Evolutionary conservation across 2,113 vertebrate genomes (phyloP), one percentile per base, ranked within the genome.

Genomic region (Grus americana): DNA sequence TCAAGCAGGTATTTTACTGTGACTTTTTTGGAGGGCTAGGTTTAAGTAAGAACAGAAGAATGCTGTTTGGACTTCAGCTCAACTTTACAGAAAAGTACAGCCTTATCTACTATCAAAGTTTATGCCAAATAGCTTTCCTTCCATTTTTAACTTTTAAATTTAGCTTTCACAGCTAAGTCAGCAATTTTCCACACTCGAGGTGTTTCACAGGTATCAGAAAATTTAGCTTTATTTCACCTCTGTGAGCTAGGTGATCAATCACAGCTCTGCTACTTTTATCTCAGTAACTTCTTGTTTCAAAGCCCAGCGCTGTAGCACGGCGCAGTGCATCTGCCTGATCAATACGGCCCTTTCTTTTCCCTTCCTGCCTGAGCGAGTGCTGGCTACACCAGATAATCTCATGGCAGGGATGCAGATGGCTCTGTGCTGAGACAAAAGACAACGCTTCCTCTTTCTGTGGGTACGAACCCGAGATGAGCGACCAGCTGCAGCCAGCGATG

Each of bases 11-110:
- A 11, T 57, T 80, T 84, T 79, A 23, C 44, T 38, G 34, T 67
- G 52, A 19, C 15, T 52, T 74, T 76, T 30, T 3, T 0, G 4
- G 4, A 1, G 5, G n/a, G 3, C 18, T 73, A 29, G 54, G 23
- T 38, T 81, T 68, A 76, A 73, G 24, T 66, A 4, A 24, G 78
- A 93, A 2, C 5, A 15, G n/a, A 63, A 20, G 21, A 34, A 29
- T 27, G 17, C 52, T 73, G 23, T 61, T 63, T 78, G 75, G 42
- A 58, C 29, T 83, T n/a, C 24, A 78, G 32, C 40, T 73, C 27
- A 75, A 0, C 50, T 68, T 95, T 32, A 17, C 24, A 5, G 50
- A 29, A 57, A 76, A 62, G 26, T 22, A 14, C 17, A 34, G 36
- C 54, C 27, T 44, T 84, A 26, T 9, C 38, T 44, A 1, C 38